Base-by-base conservation (phyloP, 2,888 invertebrate genomes). In the Hipparchia sbordonii region DNA sequence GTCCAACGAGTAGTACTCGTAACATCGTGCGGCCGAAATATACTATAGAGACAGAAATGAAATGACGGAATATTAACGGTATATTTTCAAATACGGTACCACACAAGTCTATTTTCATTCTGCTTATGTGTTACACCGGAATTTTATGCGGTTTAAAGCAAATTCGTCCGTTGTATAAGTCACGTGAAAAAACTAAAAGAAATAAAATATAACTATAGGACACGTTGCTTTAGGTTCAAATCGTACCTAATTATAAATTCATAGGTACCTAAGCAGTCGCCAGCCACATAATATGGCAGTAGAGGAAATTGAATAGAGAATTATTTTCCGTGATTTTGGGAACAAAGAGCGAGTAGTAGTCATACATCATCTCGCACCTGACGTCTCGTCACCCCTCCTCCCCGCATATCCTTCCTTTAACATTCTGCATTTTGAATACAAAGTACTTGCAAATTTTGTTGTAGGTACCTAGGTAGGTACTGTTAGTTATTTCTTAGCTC, bases 321-420 rank as follows among this genome's bases (percentile, higher is more conserved):
- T 79, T 39, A 39, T 39, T 39, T 78, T 75, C 73, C 75, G 70
- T 67, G 76, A 76, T 75, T 39, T 74, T 72, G 73, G 77, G 57
- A 80, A 82, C 82, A 81, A 79, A 82, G 84, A 81, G 80, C 83
- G 78, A 81, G 81, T 81, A 81, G 79, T 77, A 78, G 75, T 81
- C 81, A 81, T 87, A 83, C 79, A 83, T 87, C 86, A 87, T 78
- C 76, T 78, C 71, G 77, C 81, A 84, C 84, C 84, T 87, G 86
- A 82, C 84, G 59, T 51, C 12, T 81, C 75, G 70, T 73, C 71
- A 39, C 73, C 33, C 59, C 6, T 12, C 23, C 8, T 23, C 72
- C 65, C 57, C 2, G 10, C 9, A 1, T 48, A n/a, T 4, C 12
- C 71, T 57, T 60, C 68, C 23, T 73, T 71, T 74, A 76, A 72